phyloP scores from a whole-genome alignment of 2,888 invertebrate genomes.

The Ganaspis brasiliensis region DNA sequence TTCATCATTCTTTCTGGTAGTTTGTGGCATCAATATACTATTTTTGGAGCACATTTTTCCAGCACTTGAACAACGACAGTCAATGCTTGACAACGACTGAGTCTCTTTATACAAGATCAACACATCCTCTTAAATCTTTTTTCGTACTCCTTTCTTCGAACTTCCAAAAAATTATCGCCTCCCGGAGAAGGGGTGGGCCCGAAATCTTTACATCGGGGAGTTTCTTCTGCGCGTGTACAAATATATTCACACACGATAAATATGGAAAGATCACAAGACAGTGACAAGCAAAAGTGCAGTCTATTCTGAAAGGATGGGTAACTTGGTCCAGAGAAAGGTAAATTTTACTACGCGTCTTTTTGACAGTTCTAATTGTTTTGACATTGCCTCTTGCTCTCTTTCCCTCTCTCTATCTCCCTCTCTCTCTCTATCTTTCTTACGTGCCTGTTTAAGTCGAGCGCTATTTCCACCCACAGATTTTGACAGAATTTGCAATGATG shows the following conservation, averaged over 20 bases:
- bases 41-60: constrained; percentile 20
- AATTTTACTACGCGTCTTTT: not conserved
- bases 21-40: constrained; percentile 15
- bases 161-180: constrained; percentile 25
- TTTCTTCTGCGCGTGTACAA: not conserved
- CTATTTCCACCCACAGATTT: constrained; percentile 24
- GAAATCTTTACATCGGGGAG: constrained; percentile 4
- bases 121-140: constrained; percentile 30
- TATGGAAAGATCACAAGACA: constrained; percentile 22
- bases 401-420: not conserved
- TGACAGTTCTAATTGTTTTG: constrained; percentile 18
- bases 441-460: constrained; percentile 16
- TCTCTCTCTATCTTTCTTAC: constrained; percentile 6
- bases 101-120: not conserved
- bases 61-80: not conserved
- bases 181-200: constrained; percentile 13
- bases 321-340: constrained; percentile 33
- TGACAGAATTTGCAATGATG: constrained; percentile 23
- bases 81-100: constrained; percentile 25
- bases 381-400: not conserved
- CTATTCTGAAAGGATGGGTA: constrained; percentile 27
- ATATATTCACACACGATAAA: constrained; percentile 16
- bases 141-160: constrained; percentile 31
- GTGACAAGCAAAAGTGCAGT: constrained; percentile 33
- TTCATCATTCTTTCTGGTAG: constrained; percentile 15